Percentiles rank a stretch among this genome's conserved stretches.
These are phyloP conservation scores for Carduelis carduelis DNA, from an alignment of 2,797 vertebrate species.

Conservation along the genomic window DNA sequence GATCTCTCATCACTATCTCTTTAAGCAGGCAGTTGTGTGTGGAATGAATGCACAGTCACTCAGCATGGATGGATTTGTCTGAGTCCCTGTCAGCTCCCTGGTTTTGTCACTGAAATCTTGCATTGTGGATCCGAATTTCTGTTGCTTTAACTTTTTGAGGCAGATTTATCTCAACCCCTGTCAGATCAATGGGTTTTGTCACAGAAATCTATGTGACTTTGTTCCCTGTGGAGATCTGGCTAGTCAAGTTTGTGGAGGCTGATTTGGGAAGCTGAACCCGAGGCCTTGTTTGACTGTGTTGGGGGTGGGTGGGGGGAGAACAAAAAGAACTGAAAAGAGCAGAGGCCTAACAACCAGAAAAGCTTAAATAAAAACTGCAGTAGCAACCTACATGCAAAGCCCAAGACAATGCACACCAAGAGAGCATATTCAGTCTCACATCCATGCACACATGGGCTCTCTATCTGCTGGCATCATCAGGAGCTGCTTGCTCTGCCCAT, in stretches of 20 bases:
- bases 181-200: slow-evolving; percentile 60
- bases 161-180: slow-evolving; percentile 58
- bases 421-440: background rate
- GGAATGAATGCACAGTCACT: slow-evolving; percentile 50
- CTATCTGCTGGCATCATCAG: background rate
- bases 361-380: background rate
- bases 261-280: background rate
- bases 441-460: fast-evolving
- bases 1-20: slow-evolving; percentile 61
- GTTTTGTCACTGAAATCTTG: slow-evolving; percentile 56
- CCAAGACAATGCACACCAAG: background rate
- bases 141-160: slow-evolving; percentile 49
- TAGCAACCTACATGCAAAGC: background rate
- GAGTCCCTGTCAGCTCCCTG: slow-evolving; percentile 56
- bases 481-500: background rate
- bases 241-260: slow-evolving; percentile 24
- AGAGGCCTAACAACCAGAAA: background rate
- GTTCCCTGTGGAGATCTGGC: slow-evolving; percentile 47
- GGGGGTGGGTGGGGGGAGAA: fast-evolving
- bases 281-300: background rate
- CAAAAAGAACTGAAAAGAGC: background rate
- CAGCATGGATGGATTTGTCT: slow-evolving; percentile 59
- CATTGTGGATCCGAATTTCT: slow-evolving; percentile 33
- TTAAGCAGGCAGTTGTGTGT: slow-evolving; percentile 49
- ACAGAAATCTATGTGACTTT: slow-evolving; percentile 58